Percentiles rank a stretch among this genome's conserved stretches.
These are phyloP conservation scores for Climacteris rufus DNA, from an alignment of 2,113 vertebrate genomes.

Conservation along the genomic window DNA sequence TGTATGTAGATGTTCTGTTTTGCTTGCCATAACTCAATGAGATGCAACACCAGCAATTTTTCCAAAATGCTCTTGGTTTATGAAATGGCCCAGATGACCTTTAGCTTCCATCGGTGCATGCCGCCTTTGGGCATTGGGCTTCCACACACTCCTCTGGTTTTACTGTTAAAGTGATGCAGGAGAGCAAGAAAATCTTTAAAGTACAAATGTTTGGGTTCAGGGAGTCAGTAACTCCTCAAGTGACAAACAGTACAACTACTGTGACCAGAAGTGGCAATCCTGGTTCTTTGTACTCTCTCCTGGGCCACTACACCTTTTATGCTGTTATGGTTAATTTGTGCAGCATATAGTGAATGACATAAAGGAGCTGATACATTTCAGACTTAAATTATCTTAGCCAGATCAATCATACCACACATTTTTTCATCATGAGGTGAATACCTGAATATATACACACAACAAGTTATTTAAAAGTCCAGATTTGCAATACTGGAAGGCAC, in stretches of 20 bases:
- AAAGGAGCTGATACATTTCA: background rate
- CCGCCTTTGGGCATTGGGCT: background rate
- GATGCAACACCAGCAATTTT: background rate
- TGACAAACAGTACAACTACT: background rate
- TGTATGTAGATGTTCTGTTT: background rate
- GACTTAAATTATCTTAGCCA: background rate
- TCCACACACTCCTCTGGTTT: background rate
- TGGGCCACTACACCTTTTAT: background rate
- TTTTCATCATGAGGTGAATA: background rate
- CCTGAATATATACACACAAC: background rate
- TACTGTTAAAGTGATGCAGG: background rate
- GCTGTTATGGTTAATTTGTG: background rate
- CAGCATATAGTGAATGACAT: background rate
- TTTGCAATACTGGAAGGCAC: background rate
- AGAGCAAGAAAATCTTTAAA: background rate
- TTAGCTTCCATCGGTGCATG: background rate
- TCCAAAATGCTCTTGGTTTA: background rate
- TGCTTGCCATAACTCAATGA: background rate
- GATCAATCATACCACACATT: rapidly evolving
- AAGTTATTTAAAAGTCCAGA: background rate
- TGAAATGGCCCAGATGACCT: background rate
- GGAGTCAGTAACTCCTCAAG: background rate
- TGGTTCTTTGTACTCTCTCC: background rate
- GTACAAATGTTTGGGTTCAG: background rate
- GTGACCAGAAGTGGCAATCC: background rate